Evolutionary conservation across 2,113 vertebrate genomes (phyloP).

Genomic region (Gasterosteus nipponicus): DNA sequence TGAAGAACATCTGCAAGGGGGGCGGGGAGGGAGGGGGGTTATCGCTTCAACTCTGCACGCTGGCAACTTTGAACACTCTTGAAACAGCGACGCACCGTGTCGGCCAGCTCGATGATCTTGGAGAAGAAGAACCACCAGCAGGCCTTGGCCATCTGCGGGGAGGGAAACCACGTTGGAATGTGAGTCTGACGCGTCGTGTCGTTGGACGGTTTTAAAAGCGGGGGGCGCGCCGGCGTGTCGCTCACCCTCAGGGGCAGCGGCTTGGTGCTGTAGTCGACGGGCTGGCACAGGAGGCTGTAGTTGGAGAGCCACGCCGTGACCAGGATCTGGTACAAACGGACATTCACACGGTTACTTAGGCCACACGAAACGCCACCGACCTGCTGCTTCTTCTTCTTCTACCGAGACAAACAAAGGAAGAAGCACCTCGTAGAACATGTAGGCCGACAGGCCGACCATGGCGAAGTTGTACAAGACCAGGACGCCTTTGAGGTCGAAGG

Average conservation of each 20-base stretch:
- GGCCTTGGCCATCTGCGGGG: constrained; percentile 85
- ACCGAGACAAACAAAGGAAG: not conserved
- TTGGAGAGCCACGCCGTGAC: constrained; percentile 76
- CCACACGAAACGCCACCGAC: not conserved
- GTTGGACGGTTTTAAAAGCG: too few species aligned
- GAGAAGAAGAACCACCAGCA: constrained; percentile 87
- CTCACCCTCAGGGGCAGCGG: constrained; percentile 79
- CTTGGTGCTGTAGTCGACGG: constrained; percentile 78
- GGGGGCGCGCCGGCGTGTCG: too few species aligned
- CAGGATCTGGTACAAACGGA: constrained; percentile 76
- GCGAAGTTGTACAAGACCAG: constrained; percentile 77
- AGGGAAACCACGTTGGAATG: not conserved
- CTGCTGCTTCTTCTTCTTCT: too few species aligned
- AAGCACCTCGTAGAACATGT: constrained; percentile 82
- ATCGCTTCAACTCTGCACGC: not conserved
- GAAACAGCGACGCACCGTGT: constrained; percentile 64
- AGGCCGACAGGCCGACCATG: constrained; percentile 77
- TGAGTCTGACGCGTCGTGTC: too few species aligned
- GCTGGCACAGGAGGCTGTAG: constrained; percentile 84
- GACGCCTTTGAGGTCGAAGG: constrained; percentile 65
- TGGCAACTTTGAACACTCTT: not conserved
- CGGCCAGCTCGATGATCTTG: constrained; percentile 80
- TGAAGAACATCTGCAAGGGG: constrained; percentile 83
- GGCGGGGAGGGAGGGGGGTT: not conserved
- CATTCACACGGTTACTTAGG: not conserved